A percentile compares a stretch with the other conserved stretches of the same genome.
Conservation (phyloP, 2,113 vertebrate genomes). For the Corvus hawaiiensis region DNA sequence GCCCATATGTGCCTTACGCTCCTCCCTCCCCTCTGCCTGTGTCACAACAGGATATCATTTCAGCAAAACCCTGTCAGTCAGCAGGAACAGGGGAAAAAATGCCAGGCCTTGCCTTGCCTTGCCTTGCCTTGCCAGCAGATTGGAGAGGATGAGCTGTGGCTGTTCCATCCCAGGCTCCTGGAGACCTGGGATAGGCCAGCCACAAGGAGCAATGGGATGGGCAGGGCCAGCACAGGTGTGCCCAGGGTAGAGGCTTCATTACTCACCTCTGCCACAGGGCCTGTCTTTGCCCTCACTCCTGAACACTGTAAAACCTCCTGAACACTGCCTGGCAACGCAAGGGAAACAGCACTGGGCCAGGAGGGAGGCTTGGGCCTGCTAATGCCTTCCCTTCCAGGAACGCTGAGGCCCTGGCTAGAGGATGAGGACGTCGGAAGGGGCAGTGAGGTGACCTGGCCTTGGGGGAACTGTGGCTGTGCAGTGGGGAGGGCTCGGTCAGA, state of each 20-base stretch:
- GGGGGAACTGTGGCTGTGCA: background rate
- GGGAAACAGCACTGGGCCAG: background rate
- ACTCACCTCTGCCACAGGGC: background rate
- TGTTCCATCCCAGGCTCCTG: background rate
- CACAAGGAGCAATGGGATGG: background rate
- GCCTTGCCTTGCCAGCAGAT: background rate
- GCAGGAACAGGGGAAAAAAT: background rate
- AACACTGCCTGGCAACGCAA: background rate
- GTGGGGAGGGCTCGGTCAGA: accelerated
- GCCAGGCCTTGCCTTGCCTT: background rate
- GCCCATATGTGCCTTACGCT: background rate
- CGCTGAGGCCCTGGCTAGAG: background rate
- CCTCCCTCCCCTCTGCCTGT: background rate
- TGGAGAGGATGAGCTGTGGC: background rate
- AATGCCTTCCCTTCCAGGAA: background rate
- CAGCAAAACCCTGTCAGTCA: background rate
- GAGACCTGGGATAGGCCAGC: background rate
- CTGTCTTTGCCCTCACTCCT: background rate
- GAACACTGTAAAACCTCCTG: background rate
- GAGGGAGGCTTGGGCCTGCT: background rate
- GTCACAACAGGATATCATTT: background rate
- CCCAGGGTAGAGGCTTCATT: background rate
- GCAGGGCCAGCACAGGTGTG: background rate
- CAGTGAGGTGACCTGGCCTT: background rate
- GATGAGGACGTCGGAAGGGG: accelerated